phyloP scores from a whole-genome alignment of 2,113 vertebrate species.

The Tetrax tetrax region DNA sequence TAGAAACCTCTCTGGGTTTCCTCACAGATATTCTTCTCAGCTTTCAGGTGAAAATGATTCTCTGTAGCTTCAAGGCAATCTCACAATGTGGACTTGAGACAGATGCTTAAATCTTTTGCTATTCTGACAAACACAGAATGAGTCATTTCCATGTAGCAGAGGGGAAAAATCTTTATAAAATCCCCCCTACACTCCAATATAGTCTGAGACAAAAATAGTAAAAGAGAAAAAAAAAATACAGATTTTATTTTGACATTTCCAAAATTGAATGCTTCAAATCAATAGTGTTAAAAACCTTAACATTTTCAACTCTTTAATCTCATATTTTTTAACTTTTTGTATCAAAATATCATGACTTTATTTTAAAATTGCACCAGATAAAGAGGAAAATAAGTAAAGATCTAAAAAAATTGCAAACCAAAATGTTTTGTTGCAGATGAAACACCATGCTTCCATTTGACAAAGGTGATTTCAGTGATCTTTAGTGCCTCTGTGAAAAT shows the following conservation, averaged over 20 bases:
- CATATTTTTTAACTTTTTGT: background rate
- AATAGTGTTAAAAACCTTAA: background rate
- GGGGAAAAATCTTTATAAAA: background rate
- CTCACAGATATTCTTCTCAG: background rate
- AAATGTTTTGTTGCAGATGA: background rate
- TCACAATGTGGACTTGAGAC: background rate
- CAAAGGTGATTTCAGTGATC: background rate
- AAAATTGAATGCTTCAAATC: background rate
- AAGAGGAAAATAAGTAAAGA: background rate
- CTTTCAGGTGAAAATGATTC: background rate
- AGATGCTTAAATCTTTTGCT: slow-evolving; percentile 8
- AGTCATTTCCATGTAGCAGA: slow-evolving; percentile 26
- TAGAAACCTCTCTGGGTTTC: background rate
- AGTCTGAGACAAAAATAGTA: slow-evolving; percentile 10
- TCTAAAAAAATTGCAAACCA: background rate
- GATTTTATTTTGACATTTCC: slow-evolving; percentile 10
- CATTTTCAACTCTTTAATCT: background rate
- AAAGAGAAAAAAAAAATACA: background rate
- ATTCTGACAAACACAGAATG: background rate
- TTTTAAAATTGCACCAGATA: background rate
- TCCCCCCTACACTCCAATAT: background rate
- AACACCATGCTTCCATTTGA: background rate
- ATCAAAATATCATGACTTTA: background rate
- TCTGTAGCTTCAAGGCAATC: background rate
- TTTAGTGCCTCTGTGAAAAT: background rate